phyloP scores from a whole-genome alignment of 2,113 vertebrate species.

The Oreochromis spilurus region DNA sequence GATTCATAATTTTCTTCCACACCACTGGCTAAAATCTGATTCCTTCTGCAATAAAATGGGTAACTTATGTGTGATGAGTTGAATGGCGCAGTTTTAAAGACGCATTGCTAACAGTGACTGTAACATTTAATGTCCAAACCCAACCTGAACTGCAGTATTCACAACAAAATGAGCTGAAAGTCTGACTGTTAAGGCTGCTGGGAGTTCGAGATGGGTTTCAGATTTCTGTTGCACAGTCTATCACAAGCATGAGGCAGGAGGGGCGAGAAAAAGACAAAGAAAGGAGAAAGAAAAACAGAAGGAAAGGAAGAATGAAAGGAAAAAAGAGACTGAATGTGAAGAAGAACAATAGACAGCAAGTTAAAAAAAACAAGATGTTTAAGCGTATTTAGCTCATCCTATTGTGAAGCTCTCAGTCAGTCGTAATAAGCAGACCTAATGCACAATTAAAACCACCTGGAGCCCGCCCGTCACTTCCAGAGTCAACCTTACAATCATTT shows the following conservation, averaged over 20 bases:
- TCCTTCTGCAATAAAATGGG: not conserved
- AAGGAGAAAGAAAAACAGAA: not conserved
- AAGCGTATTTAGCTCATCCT: conserved; percentile 23
- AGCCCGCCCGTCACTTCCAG: conserved; percentile 37
- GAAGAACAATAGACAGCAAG: not conserved
- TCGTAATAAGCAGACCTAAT: conserved; percentile 50
- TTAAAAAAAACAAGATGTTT: conserved; percentile 25
- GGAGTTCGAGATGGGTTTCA: not conserved
- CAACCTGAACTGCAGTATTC: not conserved
- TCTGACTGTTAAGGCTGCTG: not conserved
- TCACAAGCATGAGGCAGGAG: not conserved
- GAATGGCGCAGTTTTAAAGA: not conserved
- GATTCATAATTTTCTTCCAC: not conserved
- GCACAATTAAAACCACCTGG: conserved; percentile 58
- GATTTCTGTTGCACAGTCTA: not conserved
- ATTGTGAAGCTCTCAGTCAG: conserved; percentile 25
- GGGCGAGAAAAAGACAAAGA: not conserved
- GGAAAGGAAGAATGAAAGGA: not conserved
- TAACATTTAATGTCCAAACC: not conserved
- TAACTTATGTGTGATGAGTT: not conserved
- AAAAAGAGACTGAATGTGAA: not conserved
- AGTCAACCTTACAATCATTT: conserved; percentile 42
- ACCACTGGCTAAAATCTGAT: not conserved
- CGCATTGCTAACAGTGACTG: not conserved
- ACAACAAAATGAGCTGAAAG: not conserved